Evolutionary conservation across 1,140 invertebrate genomes (phyloP).

Genomic region (Zophobas morio): DNA sequence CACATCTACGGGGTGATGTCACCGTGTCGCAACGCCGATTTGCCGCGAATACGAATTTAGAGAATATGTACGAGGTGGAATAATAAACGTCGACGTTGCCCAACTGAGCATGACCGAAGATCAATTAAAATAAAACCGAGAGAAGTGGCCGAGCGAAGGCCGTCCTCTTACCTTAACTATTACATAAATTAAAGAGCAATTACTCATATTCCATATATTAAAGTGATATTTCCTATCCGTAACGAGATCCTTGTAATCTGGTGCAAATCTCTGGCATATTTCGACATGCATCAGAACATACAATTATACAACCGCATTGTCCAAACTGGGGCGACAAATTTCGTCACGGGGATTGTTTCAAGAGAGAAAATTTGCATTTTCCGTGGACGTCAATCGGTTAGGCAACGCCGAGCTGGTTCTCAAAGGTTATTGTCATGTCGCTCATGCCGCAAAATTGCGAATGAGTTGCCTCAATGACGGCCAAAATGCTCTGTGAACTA

Average conservation of each 20-base stretch:
- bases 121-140: too few relatives aligned
- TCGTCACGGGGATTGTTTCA: slow-evolving; percentile 1
- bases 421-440: slow-evolving; percentile 15
- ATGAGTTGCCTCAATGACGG: neutral
- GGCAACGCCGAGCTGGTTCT: neutral
- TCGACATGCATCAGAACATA: slow-evolving; percentile 13
- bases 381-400: slow-evolving; percentile 5
- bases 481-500: too few relatives aligned
- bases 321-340: slow-evolving; percentile 21
- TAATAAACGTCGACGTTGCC: too few relatives aligned
- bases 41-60: too few relatives aligned
- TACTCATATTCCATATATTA: neutral
- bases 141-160: neutral
- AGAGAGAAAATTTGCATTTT: slow-evolving; percentile 21
- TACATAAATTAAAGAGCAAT: neutral
- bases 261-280: slow-evolving; percentile 6
- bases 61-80: too few relatives aligned
- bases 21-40: too few relatives aligned
- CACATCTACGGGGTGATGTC: too few relatives aligned
- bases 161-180: neutral
- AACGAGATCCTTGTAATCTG: neutral
- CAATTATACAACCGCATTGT: slow-evolving; percentile 6
- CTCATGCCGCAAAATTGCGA: neutral
- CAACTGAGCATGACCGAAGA: too few relatives aligned
- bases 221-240: neutral